These are phyloP conservation scores for Phalacrocorax pelagicus DNA, from an alignment of 2,113 vertebrate genomes.

Conservation along the genomic window DNA sequence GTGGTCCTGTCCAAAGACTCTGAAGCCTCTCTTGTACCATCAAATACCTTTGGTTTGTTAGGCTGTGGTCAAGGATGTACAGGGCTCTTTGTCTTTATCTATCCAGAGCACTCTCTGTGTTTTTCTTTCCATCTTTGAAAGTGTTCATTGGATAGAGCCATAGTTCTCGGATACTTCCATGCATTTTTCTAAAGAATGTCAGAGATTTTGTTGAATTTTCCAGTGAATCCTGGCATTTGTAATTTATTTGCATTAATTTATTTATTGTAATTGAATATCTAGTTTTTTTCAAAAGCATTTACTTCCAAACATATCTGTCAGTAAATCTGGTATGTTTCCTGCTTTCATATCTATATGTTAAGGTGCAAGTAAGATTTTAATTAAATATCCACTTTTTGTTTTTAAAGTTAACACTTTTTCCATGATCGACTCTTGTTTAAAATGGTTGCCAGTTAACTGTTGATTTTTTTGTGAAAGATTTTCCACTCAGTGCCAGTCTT, in stretches of 20 bases:
- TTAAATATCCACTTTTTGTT: background rate
- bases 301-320: background rate
- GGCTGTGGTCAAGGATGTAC: background rate
- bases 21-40: background rate
- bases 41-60: background rate
- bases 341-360: background rate
- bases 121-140: background rate
- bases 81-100: background rate
- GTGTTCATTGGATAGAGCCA: background rate
- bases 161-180: background rate
- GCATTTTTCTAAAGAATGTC: background rate
- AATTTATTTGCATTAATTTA: background rate
- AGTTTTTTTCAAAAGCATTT: background rate
- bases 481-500: background rate
- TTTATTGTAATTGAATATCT: background rate
- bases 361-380: background rate
- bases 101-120: background rate
- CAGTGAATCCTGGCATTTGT: background rate
- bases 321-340: background rate
- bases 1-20: background rate
- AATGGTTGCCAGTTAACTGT: background rate
- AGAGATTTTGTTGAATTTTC: background rate
- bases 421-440: background rate
- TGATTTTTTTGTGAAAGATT: background rate
- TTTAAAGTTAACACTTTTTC: background rate